phyloP scores from a whole-genome alignment of 2,797 vertebrate species.

The Hephaestus fuliginosus region DNA sequence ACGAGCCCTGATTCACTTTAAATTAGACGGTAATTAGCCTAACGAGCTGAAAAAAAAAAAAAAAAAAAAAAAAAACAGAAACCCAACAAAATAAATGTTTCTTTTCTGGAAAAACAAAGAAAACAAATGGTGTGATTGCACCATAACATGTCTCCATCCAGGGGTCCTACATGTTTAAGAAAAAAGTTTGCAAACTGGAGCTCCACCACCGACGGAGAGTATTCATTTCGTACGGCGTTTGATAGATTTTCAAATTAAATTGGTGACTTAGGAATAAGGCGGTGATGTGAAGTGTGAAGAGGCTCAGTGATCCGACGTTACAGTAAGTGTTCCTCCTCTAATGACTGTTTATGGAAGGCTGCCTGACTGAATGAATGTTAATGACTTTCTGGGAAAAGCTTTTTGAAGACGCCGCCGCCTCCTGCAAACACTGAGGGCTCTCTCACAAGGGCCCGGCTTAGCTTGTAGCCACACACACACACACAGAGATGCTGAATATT shows the following conservation, averaged over 20 bases:
- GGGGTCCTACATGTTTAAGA: background rate
- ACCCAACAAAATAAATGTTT: conserved; percentile 30
- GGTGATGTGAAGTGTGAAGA: conserved; percentile 42
- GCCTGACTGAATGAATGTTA: conserved; percentile 56
- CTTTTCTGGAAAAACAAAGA: conserved; percentile 23
- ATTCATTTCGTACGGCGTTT: conserved; percentile 28
- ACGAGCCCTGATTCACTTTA: conserved; percentile 9
- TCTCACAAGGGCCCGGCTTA: conserved; percentile 18
- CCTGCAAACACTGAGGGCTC: conserved; percentile 1
- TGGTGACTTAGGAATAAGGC: conserved; percentile 36
- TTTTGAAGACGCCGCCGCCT: conserved; percentile 36
- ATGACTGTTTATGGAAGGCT: conserved; percentile 69
- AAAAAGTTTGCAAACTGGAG: conserved; percentile 37
- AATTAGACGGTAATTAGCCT: conserved; percentile 34
- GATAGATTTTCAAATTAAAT: conserved; percentile 59
- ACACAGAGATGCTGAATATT: conserved; percentile 13
- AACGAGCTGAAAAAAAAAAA: conserved; percentile 9
- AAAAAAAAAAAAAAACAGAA: background rate
- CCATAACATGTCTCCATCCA: conserved; percentile 6
- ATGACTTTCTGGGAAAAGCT: conserved; percentile 57
- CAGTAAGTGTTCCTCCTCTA: conserved; percentile 54
- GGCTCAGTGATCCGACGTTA: conserved; percentile 47
- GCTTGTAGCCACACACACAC: background rate
- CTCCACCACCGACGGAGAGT: background rate
- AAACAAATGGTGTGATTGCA: conserved; percentile 23